Evolutionary conservation across 2,113 vertebrate species (phyloP), one percentile per base, ranked within the genome.

Genomic region (Hippocampus barbouri): DNA sequence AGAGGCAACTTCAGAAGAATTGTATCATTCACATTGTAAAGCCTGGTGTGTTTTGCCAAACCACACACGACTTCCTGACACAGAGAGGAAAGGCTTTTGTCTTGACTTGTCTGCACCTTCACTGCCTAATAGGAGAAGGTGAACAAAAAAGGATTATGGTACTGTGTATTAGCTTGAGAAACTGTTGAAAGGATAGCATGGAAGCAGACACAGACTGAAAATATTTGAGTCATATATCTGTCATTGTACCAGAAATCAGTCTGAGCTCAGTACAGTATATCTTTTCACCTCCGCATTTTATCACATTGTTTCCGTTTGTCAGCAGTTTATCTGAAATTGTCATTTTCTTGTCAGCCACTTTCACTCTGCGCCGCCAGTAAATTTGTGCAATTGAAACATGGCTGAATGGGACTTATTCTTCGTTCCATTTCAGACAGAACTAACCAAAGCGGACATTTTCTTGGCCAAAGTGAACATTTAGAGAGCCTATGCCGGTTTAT

Each of bases 81-180:
- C 21, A 59, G 73, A 68, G 66, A 78, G 59, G 69, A 51, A 70
- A 64, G 23, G 68, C 77, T 67, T 84, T 12, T 54, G 90, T 86
- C 87, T 89, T 53, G 57, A 89, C 90, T 87, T 89, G 90, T 85
- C 77, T 83, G 73, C 74, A 60, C 82, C 89, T 87, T 53, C 10
- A 45, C 87, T 89, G 83, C 61, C 77, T 84, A 79, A 78, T 84
- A 83, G 63, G 68, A 86, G 66, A 82, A 83, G 76, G 77, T 27
- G 70, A 75, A 78, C 80, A 85, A 80, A 76, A 38, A 82, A 75
- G 75, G 80, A 80, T 87, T 83, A 25, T 25, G 25, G 25, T 25
- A 88, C 86, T 83, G 76, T 84, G 79, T 73, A 82, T 88, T 83
- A 79, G 75, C 61, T 71, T 21, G 68, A 73, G 64, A 66, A 64